These are phyloP conservation scores for Columba livia DNA, from an alignment of 2,113 vertebrate species.

Conservation along the genomic window DNA sequence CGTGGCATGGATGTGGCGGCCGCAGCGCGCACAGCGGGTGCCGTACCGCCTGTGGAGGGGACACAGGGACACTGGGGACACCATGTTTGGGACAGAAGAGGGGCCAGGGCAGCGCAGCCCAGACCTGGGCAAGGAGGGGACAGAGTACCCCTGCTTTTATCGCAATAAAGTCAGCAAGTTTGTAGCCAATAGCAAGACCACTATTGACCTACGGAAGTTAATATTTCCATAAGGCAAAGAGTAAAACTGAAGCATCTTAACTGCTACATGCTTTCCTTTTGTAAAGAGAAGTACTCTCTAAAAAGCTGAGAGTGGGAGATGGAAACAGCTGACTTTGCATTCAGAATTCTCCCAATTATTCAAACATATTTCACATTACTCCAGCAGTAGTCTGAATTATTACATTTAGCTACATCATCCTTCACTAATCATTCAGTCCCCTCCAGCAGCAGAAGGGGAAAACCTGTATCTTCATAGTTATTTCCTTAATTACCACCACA, in stretches of 20 bases:
- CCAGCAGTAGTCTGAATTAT: not conserved
- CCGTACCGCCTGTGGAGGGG: constrained; percentile 86
- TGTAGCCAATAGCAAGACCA: fast-evolving
- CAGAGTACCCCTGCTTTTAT: too few relatives aligned
- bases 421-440: not conserved
- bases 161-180: not conserved
- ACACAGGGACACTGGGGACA: too few relatives aligned
- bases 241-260: not conserved
- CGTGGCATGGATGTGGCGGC: constrained; percentile 92
- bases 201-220: not conserved
- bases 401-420: not conserved
- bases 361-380: not conserved
- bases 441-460: not conserved
- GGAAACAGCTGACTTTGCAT: not conserved
- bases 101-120: fast-evolving
- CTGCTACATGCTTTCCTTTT: not conserved
- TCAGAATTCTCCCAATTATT: not conserved
- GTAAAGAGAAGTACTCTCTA: not conserved
- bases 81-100: too few relatives aligned
- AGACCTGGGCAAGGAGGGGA: not conserved
- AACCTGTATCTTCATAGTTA: not conserved
- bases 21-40: constrained; percentile 94
- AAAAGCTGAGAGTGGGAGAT: not conserved
- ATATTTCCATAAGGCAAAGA: not conserved
- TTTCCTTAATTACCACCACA: not conserved